A percentile compares a stretch with the other conserved stretches of the same genome.
phyloP scores from a whole-genome alignment of 2,888 invertebrate genomes.

The Apamea sordens region DNA sequence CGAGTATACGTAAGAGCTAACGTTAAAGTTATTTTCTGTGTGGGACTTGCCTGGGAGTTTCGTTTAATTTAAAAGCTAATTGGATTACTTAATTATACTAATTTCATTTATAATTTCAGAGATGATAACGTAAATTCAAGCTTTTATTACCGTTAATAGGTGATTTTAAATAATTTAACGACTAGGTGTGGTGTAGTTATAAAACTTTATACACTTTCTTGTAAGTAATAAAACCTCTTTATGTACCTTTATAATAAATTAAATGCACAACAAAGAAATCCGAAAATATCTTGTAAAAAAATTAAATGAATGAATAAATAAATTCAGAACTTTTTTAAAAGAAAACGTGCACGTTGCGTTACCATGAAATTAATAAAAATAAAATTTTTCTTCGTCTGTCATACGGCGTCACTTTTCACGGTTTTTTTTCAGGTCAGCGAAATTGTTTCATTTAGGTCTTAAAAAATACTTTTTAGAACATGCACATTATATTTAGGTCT shows the following conservation, averaged over 20 bases:
- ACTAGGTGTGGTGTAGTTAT: neutral
- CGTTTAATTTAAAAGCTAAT: neutral
- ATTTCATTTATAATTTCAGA: neutral
- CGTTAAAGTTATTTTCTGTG: neutral
- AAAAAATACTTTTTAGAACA: neutral
- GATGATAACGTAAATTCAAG: neutral
- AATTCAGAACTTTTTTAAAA: neutral
- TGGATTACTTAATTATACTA: neutral
- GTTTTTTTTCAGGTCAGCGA: neutral
- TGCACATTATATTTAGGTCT: neutral
- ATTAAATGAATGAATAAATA: neutral
- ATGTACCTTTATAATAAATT: neutral
- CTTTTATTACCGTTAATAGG: neutral
- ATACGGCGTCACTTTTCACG: neutral
- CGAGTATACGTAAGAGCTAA: neutral
- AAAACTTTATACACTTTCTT: neutral
- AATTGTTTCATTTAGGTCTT: slow-evolving; percentile 4
- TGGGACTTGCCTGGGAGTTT: neutral
- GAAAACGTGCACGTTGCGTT: neutral
- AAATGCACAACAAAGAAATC: neutral
- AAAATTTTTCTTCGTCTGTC: neutral
- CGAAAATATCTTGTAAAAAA: neutral
- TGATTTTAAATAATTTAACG: neutral
- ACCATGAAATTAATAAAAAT: neutral
- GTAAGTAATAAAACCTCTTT: neutral